Conservation (phyloP, 1,140 invertebrate genomes). For the Drosophila trapezifrons region DNA sequence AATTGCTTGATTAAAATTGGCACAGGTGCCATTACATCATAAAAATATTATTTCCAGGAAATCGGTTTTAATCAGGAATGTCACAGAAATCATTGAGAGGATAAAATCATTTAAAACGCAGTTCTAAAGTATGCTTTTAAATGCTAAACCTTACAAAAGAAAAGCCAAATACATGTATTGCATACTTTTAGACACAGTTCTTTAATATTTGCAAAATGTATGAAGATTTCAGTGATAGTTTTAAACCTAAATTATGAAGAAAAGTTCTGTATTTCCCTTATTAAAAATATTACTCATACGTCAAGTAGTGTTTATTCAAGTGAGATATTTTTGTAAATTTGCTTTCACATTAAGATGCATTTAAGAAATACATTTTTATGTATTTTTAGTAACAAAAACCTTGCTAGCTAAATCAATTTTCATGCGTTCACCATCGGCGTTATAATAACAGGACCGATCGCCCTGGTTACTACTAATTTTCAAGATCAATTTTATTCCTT, state of each 20-base stretch:
- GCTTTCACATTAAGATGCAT: neutral
- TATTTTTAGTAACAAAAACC: no score
- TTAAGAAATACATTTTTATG: no score
- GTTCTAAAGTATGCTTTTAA: neutral
- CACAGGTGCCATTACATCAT: neutral
- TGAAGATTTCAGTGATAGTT: no score
- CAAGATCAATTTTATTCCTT: neutral
- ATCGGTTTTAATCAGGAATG: no score
- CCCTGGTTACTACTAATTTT: neutral
- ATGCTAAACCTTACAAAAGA: no score
- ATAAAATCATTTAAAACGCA: neutral
- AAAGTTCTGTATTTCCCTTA: no score
- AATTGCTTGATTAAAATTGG: neutral
- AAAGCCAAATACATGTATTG: no score
- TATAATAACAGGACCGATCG: neutral
- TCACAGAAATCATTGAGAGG: neutral
- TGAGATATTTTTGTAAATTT: neutral
- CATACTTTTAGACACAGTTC: no score
- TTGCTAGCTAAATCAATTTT: neutral
- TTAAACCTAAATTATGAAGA: no score
- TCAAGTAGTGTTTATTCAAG: no score
- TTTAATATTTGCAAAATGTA: no score
- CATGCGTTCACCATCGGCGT: neutral
- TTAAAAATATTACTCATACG: neutral
- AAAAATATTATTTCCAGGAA: neutral